A percentile compares a stretch with the other conserved stretches of the same genome.
Conservation (phyloP, 2,888 invertebrate genomes). For the Zele albiditarsus region DNA sequence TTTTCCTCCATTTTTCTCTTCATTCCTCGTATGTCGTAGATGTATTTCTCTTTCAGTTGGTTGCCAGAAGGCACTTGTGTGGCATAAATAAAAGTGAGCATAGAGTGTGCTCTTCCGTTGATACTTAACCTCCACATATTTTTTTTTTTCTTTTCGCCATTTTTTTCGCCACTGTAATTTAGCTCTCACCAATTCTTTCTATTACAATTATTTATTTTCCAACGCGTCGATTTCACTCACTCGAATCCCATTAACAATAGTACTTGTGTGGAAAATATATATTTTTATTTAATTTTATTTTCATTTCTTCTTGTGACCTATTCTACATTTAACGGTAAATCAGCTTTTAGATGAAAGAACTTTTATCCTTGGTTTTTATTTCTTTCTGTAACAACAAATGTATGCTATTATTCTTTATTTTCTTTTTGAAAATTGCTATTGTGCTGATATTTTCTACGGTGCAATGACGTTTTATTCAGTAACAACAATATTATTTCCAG, state of each 20-base stretch:
- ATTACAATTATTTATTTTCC: conserved; percentile 2
- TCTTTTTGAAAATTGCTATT: background rate
- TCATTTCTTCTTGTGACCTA: conserved; percentile 21
- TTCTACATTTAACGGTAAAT: conserved; percentile 21
- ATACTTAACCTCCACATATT: conserved; percentile 1
- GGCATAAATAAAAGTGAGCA: background rate
- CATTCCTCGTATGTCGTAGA: background rate
- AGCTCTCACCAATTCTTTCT: background rate
- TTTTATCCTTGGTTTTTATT: conserved; percentile 5
- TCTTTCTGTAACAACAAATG: background rate
- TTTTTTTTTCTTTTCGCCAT: conserved; percentile 13
- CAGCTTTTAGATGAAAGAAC: background rate
- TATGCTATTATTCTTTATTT: background rate
- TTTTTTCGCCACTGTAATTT: background rate
- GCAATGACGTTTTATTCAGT: background rate
- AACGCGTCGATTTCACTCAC: conserved; percentile 1
- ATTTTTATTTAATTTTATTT: background rate
- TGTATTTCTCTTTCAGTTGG: background rate
- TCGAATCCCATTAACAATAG: background rate
- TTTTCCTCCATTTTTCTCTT: background rate
- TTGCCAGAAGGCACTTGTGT: conserved; percentile 11
- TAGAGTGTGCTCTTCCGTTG: conserved; percentile 8
- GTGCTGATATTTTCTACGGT: background rate
- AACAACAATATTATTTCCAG: background rate
- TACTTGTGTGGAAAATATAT: background rate